Base-by-base conservation (phyloP, 2,797 vertebrate genomes). In the Choloepus didactylus region DNA sequence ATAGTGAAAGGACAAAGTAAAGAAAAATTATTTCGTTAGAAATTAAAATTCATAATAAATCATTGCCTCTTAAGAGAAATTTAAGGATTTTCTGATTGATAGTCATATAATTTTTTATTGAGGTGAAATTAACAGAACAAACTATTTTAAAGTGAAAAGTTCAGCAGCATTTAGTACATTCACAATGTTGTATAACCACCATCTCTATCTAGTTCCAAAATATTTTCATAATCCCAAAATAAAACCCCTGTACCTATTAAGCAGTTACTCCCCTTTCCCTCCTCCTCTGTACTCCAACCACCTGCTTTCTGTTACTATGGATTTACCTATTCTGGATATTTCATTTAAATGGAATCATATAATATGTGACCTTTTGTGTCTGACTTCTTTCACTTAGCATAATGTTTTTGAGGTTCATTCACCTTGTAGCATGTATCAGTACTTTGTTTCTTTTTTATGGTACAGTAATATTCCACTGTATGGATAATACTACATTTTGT, bases 171-270 rank as follows among this genome's bases (percentile, higher is more conserved):
- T 84, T 70, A 81, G 18, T 84, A 85, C 0, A 41, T 66, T 80
- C 54, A 31, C 38, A 79, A 10, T 89, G 38, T 67, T 77, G 23
- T 81, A 11, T 38, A 85, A 27, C 31, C 6, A 41, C 18, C 27
- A 35, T 6, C n/a, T 89, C 41, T 73, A 31, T 72, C 56, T 79
- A 87, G 64, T 90, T 83, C 73, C 29, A 49, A 87, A 90, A 73
- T 31, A 60, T 66, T 94, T 85, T 82, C 14, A 38, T 87, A 15
- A 59, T 8, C 27, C 75, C 5, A 35, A 92, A 67, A 66, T 82
- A 77, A 87, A 89, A 79, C 35, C 11, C 0, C 1, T 49, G 31
- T 25, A 5, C 2, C n/a, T 29, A 18, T 41, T 64, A 49, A 91
- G 29, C 19, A 83, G 19, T 72, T 91, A 62, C 9, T 67, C 62